Conservation (phyloP, 35 echinoderm and acorn worm genomes). For the Anneissia japonica region DNA sequence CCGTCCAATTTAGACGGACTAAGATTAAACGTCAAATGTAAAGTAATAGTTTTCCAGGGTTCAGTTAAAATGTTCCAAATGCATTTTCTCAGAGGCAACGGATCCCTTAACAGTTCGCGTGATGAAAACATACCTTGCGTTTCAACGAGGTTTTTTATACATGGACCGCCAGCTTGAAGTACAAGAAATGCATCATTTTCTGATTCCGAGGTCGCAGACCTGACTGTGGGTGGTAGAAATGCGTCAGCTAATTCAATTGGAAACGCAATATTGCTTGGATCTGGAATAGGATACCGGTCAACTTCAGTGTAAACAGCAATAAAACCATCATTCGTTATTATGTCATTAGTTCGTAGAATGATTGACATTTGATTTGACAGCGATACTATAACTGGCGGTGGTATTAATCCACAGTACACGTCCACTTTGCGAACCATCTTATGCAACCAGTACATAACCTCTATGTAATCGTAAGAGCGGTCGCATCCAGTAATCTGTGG, state of each 20-base stretch:
- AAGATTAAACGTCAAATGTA: background rate
- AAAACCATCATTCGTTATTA: background rate
- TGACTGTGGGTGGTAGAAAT: background rate
- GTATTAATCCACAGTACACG: slow-evolving; percentile 15
- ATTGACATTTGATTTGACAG: background rate
- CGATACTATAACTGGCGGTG: background rate
- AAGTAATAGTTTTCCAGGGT: background rate
- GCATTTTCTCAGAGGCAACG: background rate
- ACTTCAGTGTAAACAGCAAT: background rate
- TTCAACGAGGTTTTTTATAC: background rate
- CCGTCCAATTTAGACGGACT: background rate
- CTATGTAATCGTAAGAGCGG: slow-evolving; percentile 12
- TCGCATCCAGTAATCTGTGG: background rate
- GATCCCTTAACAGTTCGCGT: background rate
- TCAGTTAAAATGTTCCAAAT: background rate
- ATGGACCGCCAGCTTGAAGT: background rate
- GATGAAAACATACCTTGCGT: background rate
- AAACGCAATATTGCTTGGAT: background rate
- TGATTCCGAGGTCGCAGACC: background rate
- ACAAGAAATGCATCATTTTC: background rate
- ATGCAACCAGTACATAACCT: background rate
- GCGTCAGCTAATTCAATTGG: background rate
- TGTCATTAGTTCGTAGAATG: background rate
- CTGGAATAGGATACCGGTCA: background rate
- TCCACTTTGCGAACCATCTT: background rate